A percentile compares a stretch with the other conserved stretches of the same genome.
Evolutionary conservation across 2,113 vertebrate genomes (phyloP).

Genomic region (Patagioenas fasciata): DNA sequence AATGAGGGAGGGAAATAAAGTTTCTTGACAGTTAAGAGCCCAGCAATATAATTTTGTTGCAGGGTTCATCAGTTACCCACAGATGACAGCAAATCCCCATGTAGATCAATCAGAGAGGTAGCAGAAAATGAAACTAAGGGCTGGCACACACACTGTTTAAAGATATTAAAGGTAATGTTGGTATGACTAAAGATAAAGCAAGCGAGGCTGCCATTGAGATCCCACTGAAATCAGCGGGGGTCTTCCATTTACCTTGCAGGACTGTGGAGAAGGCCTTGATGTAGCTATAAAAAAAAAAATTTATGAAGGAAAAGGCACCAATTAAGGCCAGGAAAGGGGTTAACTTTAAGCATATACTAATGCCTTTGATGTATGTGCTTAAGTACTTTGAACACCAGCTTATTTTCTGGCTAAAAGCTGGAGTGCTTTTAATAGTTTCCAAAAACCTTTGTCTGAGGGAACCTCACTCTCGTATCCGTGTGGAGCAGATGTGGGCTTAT

Average conservation of each 20-base stretch:
- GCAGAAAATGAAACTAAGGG: constrained; percentile 16
- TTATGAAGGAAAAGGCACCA: not conserved
- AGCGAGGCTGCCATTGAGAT: not conserved
- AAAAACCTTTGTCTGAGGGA: not conserved
- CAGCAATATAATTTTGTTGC: constrained; percentile 23
- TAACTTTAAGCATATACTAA: not conserved
- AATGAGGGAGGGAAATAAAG: not conserved
- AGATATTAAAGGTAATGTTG: constrained; percentile 12
- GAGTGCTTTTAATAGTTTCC: not conserved
- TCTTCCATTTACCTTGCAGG: not conserved
- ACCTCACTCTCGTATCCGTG: not conserved
- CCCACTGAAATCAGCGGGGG: not conserved
- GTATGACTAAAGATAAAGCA: not conserved
- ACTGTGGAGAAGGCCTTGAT: not conserved
- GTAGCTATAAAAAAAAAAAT: not conserved
- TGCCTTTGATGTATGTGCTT: not conserved
- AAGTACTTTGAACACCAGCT: not conserved
- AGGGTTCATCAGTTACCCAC: constrained; percentile 30
- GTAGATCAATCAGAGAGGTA: constrained; percentile 8
- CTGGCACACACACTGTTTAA: constrained; percentile 25
- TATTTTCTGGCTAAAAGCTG: constrained; percentile 3
- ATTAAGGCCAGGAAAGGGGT: not conserved
- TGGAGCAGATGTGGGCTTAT: not conserved
- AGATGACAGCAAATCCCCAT: not conserved
- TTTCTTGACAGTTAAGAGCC: constrained; percentile 9